Base-by-base conservation (phyloP, 2,797 vertebrate species). In the Microchirus variegatus region DNA sequence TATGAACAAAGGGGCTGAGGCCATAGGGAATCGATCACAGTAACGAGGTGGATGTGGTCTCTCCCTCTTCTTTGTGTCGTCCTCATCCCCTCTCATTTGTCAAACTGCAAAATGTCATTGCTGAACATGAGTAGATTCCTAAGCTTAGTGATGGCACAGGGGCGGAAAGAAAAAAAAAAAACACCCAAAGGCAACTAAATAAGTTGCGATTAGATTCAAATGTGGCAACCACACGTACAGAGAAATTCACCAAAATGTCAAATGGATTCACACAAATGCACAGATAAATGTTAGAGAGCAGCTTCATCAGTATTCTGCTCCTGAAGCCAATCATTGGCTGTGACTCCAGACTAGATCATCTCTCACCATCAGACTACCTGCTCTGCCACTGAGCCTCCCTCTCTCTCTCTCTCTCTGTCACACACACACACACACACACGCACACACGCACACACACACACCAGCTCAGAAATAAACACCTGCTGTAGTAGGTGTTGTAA, bases 221-320 rank as follows among this genome's bases (percentile, higher is more conserved):
- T 44, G 19, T 49, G 22, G 9, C 40, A 40, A 1, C 22, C 18
- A 9, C 44, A 71, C 54, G 18, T 45, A n/a, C 19, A 31, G 16
- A 49, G 12, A 53, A 61, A 63, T 45, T 10, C 1, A 46, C 54
- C 22, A 50, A 56, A 46, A 49, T 40, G 36, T 44, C 51, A 44
- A 18, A 17, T 13, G 26, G 44, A 9, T 43, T 18, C 38, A 19
- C 0, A 4, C 22, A 5, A 16, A 53, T 13, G 40, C 18, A n/a
- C 7, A 6, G 2, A 10, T 48, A 66, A 66, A 81, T 48, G 50
- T 78, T 53, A 50, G 56, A 46, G 56, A 52, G 72, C 15, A 26
- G 53, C 70, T 75, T 77, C 73, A 85, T 90, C 76, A 64, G 75
- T 86, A 88, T 87, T 88, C 84, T 71, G 68, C 49, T 63, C 71